Percentiles rank a stretch among this genome's conserved stretches.
Evolutionary conservation across 2,797 vertebrate species (phyloP).

Genomic region (Manis crassicaudata): DNA sequence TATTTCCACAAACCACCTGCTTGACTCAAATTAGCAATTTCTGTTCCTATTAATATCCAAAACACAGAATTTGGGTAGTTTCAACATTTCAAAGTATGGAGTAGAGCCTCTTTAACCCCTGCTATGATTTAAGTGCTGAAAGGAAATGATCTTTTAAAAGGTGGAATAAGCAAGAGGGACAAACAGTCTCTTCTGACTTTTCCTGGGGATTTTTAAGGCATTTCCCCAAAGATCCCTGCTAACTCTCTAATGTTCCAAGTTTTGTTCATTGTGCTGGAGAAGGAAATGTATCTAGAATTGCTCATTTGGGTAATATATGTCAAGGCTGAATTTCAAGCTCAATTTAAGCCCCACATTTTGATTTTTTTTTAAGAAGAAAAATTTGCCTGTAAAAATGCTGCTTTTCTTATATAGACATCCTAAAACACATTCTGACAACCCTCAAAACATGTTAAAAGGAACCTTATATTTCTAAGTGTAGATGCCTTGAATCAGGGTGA

Average conservation of each 20-base stretch:
- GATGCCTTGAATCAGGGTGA: neutral
- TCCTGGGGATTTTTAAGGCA: neutral
- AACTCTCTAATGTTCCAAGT: neutral
- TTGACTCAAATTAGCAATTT: neutral
- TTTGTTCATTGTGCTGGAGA: neutral
- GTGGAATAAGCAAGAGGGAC: neutral
- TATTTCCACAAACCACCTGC: neutral
- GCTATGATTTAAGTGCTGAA: neutral
- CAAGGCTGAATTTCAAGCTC: slow-evolving; percentile 64
- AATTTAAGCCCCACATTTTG: slow-evolving; percentile 53
- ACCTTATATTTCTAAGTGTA: neutral
- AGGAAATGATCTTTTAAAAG: slow-evolving; percentile 53
- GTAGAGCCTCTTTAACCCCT: neutral
- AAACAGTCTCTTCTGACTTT: neutral
- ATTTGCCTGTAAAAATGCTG: slow-evolving; percentile 50
- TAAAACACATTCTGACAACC: slow-evolving; percentile 59
- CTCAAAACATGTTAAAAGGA: slow-evolving; percentile 9
- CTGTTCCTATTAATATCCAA: neutral
- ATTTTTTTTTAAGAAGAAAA: slow-evolving; percentile 59
- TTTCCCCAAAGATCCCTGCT: neutral
- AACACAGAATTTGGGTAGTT: neutral
- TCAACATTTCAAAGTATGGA: neutral
- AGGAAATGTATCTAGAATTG: slow-evolving; percentile 63
- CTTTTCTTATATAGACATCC: slow-evolving; percentile 41
- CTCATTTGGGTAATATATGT: slow-evolving; percentile 71